Base-by-base conservation (phyloP, 2,113 vertebrate genomes). In the Dasyornis broadbenti region DNA sequence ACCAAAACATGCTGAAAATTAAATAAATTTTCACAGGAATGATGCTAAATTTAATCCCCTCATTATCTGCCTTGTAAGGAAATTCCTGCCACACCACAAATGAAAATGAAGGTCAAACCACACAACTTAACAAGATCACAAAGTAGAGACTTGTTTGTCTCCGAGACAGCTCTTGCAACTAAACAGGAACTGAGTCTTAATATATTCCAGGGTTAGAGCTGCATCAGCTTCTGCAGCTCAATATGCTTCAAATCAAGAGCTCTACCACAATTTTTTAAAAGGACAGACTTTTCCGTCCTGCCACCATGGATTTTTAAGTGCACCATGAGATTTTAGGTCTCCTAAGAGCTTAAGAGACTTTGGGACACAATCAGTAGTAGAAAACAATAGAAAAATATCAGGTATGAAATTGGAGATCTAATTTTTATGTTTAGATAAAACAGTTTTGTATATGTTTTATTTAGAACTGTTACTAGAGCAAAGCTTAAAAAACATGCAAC, bases 41-140 rank as follows among this genome's bases (percentile, higher is more conserved):
- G 72, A 83, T 95, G 94, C 95, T 98, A 97, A 96, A 96, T 97
- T 97, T 96, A 96, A 97, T 72, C 73, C 53, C 93, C 69, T 96
- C 95, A 94, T 97, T 94, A 97, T 93, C 80, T 86, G 97, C 94
- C 95, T 94, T 92, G 96, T 95, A 86, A 95, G 97, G 97, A 98
- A 98, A 98, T 96, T 96, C 94, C 86, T 97, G 82, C 95, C 94
- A 97, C 86, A 97, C 92, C 95, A 97, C 97, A 97, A 97, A 96
- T 91, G 94, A 97, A 97, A 98, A 97, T 82, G 87, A 96, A 94
- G 89, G 96, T 86, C 54, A 95, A 98, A 93, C 97, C 97, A 97
- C 96, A 97, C 91, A 94, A 95, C 95, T 97, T 96, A 70, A 97
- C 97, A 98, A 95, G 73, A 96, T 97, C 89, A 97, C 90, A 97